Conservation (phyloP, 2,113 vertebrate genomes). For the Anguilla rostrata region DNA sequence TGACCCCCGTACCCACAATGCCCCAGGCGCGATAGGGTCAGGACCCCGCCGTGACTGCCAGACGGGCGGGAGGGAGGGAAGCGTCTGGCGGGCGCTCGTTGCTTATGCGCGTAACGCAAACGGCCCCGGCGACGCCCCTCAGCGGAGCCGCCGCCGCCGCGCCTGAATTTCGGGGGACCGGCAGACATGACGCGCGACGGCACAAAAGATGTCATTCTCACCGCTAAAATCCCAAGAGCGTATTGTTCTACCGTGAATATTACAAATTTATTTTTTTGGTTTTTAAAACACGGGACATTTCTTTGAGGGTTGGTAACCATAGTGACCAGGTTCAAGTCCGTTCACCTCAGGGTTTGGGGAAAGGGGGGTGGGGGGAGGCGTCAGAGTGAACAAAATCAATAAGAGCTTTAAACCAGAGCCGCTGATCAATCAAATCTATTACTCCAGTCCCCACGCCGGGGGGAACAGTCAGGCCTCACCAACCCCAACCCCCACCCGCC, state of each 20-base stretch:
- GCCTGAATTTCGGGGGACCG: slow-evolving; percentile 21
- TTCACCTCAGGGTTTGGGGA: slow-evolving; percentile 33
- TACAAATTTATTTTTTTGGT: no score
- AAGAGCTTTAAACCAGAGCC: slow-evolving; percentile 70
- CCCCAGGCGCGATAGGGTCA: slow-evolving; percentile 69
- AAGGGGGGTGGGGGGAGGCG: slow-evolving; percentile 42
- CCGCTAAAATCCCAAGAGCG: not conserved
- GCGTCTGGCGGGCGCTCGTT: slow-evolving; percentile 68
- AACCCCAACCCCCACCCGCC: slow-evolving; percentile 56
- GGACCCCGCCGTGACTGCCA: slow-evolving; percentile 64
- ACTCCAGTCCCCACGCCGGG: slow-evolving; percentile 36
- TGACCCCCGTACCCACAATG: slow-evolving; percentile 64
- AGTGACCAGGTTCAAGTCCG: slow-evolving; percentile 59
- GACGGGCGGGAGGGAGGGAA: slow-evolving; percentile 45
- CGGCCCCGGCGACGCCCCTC: slow-evolving; percentile 53
- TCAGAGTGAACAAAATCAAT: slow-evolving; percentile 71
- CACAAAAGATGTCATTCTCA: slow-evolving; percentile 3
- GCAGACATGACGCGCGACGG: not conserved
- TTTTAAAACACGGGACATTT: not conserved
- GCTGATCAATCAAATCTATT: slow-evolving; percentile 76
- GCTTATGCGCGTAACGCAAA: slow-evolving; percentile 60
- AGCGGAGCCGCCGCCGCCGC: slow-evolving; percentile 22
- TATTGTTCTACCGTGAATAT: not conserved
- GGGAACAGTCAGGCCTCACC: no score
- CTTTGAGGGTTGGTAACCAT: slow-evolving; percentile 43